Conservation (phyloP, 2,797 vertebrate genomes). For the Perodicticus potto region DNA sequence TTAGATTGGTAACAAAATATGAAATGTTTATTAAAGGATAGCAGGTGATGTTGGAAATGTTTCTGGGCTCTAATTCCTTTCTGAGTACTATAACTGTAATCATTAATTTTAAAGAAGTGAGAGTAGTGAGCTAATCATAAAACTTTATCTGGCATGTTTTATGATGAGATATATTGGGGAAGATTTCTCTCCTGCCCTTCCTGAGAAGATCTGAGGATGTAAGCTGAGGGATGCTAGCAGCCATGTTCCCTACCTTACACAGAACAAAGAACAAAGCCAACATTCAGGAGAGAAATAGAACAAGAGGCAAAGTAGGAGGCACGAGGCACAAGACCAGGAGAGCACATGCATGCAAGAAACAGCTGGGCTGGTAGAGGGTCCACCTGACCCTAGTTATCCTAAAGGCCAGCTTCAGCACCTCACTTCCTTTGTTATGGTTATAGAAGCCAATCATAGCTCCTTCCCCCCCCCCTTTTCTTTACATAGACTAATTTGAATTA, state of each 20-base stretch:
- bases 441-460: neutral
- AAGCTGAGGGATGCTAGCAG: neutral
- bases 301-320: neutral
- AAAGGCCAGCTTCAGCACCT: neutral
- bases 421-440: neutral
- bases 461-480: neutral
- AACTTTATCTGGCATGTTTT: neutral
- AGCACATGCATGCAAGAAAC: neutral
- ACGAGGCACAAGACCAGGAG: neutral
- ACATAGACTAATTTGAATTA: neutral
- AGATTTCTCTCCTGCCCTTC: neutral
- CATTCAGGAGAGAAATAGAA: neutral
- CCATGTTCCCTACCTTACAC: no score
- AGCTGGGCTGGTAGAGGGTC: neutral
- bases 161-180: neutral
- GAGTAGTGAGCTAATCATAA: neutral
- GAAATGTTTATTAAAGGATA: slow-evolving; percentile 4
- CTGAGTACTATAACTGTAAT: neutral
- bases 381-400: neutral
- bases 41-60: neutral
- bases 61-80: slow-evolving; percentile 39
- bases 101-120: slow-evolving; percentile 47
- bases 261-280: slow-evolving; percentile 8
- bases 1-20: slow-evolving; percentile 43
- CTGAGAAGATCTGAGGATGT: neutral